These are phyloP conservation scores for Xiphias gladius DNA, from an alignment of 2,113 vertebrate genomes.

Conservation along the genomic window DNA sequence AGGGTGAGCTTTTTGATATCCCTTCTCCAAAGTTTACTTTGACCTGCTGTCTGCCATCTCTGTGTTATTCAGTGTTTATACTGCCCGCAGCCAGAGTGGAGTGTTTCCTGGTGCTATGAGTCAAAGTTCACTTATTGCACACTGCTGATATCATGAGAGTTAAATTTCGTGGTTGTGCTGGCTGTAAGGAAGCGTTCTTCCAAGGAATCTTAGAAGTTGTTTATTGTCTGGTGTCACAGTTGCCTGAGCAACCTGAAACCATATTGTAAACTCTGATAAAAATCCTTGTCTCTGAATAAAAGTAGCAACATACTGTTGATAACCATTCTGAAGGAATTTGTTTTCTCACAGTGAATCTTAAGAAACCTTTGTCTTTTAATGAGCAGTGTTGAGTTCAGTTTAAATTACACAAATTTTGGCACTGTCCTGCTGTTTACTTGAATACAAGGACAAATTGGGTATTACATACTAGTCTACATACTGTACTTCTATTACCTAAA, in stretches of 20 bases:
- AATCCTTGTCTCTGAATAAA: neutral
- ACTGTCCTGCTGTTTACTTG: no score
- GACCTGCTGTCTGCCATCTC: neutral
- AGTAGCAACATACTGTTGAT: neutral
- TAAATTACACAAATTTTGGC: no score
- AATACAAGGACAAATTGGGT: no score
- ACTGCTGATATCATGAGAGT: neutral
- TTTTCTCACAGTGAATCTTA: neutral
- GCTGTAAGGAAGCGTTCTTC: slow-evolving; percentile 12
- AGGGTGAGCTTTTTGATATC: neutral
- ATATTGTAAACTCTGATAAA: neutral
- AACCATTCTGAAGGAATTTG: neutral
- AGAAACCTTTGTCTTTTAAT: neutral
- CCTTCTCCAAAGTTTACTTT: neutral
- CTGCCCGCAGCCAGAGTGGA: neutral
- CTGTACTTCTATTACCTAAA: no score
- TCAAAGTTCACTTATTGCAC: slow-evolving; percentile 17
- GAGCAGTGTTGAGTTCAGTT: no score
- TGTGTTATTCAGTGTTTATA: neutral
- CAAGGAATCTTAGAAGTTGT: slow-evolving; percentile 15
- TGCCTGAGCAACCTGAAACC: neutral
- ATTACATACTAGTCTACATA: neutral
- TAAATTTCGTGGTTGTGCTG: neutral
- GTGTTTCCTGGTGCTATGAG: slow-evolving; percentile 9
- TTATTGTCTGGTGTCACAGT: neutral